phyloP scores from a whole-genome alignment of 2,888 invertebrate species.

The Ptilodon capucinus region DNA sequence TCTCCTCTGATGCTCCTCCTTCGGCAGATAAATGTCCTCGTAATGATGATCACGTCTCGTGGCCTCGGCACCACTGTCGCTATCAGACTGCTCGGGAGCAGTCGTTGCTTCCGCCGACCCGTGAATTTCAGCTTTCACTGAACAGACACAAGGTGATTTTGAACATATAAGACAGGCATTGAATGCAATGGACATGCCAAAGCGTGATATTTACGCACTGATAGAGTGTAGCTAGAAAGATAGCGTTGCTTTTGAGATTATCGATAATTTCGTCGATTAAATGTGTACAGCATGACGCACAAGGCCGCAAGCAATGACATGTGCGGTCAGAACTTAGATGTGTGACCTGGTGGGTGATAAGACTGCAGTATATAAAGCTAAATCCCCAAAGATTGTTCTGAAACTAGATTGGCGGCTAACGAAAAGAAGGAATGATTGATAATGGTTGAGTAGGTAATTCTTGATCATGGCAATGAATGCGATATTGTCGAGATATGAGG shows the following conservation, averaged over 20 bases:
- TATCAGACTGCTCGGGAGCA: slow-evolving; percentile 64
- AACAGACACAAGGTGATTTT: slow-evolving; percentile 1
- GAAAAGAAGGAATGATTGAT: neutral
- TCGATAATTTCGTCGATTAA: too few species aligned
- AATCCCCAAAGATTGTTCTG: too few species aligned
- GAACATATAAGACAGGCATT: neutral
- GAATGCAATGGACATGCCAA: neutral
- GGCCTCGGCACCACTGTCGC: slow-evolving; percentile 73
- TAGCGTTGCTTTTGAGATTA: too few species aligned
- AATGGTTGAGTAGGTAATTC: neutral
- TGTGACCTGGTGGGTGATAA: too few species aligned
- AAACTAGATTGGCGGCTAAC: too few species aligned
- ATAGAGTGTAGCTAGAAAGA: too few species aligned
- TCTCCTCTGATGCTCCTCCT: slow-evolving; percentile 77
- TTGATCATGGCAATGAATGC: neutral
- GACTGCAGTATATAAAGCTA: too few species aligned
- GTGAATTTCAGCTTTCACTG: slow-evolving; percentile 94
- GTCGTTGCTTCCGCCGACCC: slow-evolving; percentile 80
- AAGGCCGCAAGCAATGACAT: too few species aligned
- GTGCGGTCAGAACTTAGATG: too few species aligned
- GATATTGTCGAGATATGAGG: neutral
- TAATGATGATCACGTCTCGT: slow-evolving; percentile 85
- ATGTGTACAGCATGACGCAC: too few species aligned
- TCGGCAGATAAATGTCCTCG: slow-evolving; percentile 90
- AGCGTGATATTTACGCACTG: neutral